Conservation (phyloP, 1,140 invertebrate species). For the Chymomyza costata region DNA sequence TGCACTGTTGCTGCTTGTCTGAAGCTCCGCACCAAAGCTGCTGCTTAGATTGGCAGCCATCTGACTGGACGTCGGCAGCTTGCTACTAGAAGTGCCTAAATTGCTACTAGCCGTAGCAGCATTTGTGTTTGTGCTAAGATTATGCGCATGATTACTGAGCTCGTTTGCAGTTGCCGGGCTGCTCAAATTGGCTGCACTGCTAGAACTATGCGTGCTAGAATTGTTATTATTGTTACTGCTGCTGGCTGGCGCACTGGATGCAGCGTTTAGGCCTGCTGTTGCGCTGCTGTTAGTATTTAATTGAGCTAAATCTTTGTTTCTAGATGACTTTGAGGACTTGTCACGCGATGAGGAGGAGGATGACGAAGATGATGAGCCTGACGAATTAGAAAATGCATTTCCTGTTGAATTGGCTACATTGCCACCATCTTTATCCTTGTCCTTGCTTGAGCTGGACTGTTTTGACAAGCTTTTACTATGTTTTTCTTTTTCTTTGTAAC, state of each 20-base stretch:
- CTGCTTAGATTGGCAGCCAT: constrained; percentile 33
- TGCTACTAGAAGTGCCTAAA: constrained; percentile 7
- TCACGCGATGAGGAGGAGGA: constrained; percentile 62
- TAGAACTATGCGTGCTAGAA: constrained; percentile 33
- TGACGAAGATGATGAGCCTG: constrained; percentile 46
- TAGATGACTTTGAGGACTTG: constrained; percentile 67
- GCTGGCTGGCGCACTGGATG: constrained; percentile 9
- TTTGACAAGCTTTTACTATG: constrained; percentile 63
- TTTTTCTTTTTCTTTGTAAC: constrained; percentile 66
- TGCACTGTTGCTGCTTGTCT: constrained; percentile 12
- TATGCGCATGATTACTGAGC: constrained; percentile 55
- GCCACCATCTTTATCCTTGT: constrained; percentile 64
- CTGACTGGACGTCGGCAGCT: too few species aligned
- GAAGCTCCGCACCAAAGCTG: constrained; percentile 28
- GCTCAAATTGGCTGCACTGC: constrained; percentile 16
- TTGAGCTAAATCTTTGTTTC: constrained; percentile 56
- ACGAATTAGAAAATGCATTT: constrained; percentile 52
- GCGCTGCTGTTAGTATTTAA: constrained; percentile 8
- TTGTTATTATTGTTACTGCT: constrained; percentile 12
- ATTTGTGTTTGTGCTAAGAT: constrained; percentile 36
- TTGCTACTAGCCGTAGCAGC: constrained; percentile 11
- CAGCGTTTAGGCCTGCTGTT: constrained; percentile 8
- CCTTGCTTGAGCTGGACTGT: constrained; percentile 60
- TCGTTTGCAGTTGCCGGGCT: constrained; percentile 16
- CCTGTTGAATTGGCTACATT: constrained; percentile 58